Evolutionary conservation across 2,888 invertebrate genomes (phyloP).

Genomic region (Aradus depressus): DNA sequence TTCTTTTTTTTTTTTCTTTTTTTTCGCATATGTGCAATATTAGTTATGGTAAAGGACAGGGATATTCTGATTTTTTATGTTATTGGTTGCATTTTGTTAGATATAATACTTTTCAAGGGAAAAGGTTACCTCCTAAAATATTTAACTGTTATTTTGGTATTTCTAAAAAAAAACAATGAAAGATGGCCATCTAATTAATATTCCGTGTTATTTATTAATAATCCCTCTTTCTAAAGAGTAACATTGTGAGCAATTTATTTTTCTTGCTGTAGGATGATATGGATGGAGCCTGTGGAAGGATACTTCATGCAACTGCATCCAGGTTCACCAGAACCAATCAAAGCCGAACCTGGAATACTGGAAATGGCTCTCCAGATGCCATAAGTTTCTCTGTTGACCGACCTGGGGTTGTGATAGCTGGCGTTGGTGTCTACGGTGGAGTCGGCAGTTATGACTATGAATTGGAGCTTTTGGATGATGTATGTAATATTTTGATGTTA

Average conservation of each 20-base stretch:
- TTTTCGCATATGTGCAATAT: too few species aligned
- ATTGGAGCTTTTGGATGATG: conserved; percentile 74
- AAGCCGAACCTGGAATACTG: conserved; percentile 90
- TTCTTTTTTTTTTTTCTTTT: too few species aligned
- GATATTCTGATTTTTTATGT: too few species aligned
- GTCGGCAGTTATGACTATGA: conserved; percentile 83
- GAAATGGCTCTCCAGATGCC: conserved; percentile 92
- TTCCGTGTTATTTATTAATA: background rate
- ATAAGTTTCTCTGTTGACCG: conserved; percentile 89
- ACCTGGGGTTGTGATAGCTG: conserved; percentile 76
- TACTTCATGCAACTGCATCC: conserved; percentile 73
- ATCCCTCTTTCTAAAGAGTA: background rate
- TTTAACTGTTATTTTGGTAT: conserved; percentile 7
- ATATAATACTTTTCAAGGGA: too few species aligned
- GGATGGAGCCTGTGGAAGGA: conserved; percentile 59
- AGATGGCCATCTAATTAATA: background rate
- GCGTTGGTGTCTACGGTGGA: conserved; percentile 83
- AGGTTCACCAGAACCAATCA: conserved; percentile 84
- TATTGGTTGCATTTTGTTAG: too few species aligned
- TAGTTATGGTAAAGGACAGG: too few species aligned
- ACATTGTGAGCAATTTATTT: background rate
- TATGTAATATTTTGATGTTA: conserved; percentile 39
- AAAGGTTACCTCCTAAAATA: background rate
- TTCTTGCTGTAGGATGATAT: conserved; percentile 51
- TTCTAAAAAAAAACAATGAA: conserved; percentile 5